Percentiles rank a stretch among this genome's conserved stretches.
Conservation (phyloP, 2,888 invertebrate genomes). For the Anoplius nigerrimus region DNA sequence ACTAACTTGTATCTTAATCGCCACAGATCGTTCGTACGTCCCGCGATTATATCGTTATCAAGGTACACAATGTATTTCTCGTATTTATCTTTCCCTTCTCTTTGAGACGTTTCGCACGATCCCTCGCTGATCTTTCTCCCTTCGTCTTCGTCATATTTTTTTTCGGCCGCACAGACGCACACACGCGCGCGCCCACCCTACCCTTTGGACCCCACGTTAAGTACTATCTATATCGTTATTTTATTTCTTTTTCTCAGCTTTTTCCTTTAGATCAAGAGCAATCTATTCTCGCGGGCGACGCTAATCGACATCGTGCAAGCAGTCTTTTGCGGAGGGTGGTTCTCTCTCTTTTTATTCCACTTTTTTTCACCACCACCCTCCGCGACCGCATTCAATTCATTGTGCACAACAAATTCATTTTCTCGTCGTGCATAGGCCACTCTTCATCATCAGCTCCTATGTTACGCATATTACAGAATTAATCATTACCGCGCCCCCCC, state of each 20-base stretch:
- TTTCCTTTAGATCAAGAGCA: neutral
- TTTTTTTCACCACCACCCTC: neutral
- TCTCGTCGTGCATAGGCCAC: neutral
- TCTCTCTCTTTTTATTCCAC: neutral
- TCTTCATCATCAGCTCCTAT: conserved; percentile 19
- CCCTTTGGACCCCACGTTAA: conserved; percentile 8
- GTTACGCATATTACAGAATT: conserved; percentile 38
- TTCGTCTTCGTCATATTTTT: neutral
- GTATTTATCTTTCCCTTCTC: no score
- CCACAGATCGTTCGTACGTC: no score
- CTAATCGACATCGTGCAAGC: neutral
- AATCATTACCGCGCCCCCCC: conserved; percentile 39
- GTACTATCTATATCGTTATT: neutral
- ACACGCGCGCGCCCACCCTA: no score
- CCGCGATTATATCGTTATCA: no score
- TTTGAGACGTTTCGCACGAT: neutral
- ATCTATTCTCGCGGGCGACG: neutral
- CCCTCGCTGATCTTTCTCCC: neutral
- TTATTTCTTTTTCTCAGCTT: neutral
- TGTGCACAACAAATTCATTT: conserved; percentile 7
- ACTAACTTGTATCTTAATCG: conserved; percentile 12
- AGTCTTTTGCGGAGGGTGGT: neutral
- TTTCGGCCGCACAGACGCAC: neutral
- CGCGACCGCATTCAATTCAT: neutral
- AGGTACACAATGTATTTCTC: no score